Conservation (phyloP, 2,888 invertebrate species). For the Latrodectus hesperus region DNA sequence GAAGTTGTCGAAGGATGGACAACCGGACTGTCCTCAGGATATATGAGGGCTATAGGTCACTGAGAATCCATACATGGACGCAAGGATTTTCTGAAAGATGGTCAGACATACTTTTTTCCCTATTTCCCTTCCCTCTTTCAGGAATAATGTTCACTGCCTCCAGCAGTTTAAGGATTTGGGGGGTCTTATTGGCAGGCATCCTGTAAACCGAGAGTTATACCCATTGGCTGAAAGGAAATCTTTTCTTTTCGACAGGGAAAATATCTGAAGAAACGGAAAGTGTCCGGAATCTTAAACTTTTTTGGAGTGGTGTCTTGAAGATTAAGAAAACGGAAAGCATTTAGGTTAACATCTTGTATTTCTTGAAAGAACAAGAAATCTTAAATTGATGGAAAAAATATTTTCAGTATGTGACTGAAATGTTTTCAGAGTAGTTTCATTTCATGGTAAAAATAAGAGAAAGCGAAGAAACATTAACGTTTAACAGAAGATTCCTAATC, state of each 20-base stretch:
- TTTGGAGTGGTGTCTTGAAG: conserved; percentile 21
- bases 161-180: conserved; percentile 21
- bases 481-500: too few relatives aligned
- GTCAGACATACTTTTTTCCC: background rate
- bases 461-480: too few relatives aligned
- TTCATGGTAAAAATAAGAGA: too few relatives aligned
- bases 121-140: background rate
- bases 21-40: conserved; percentile 37
- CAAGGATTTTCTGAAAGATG: background rate
- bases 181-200: conserved; percentile 8
- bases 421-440: too few relatives aligned
- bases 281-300: conserved; percentile 48
- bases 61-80: conserved; percentile 9
- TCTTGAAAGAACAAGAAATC: conserved; percentile 8
- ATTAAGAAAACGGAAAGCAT: conserved; percentile 67
- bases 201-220: conserved; percentile 5
- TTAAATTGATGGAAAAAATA: conserved; percentile 2
- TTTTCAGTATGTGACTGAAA: too few relatives aligned
- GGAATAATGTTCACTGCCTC: background rate
- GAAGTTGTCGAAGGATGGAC: conserved; percentile 62
- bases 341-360: conserved; percentile 64
- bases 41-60: conserved; percentile 33
- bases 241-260: conserved; percentile 11
- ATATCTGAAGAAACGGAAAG: conserved; percentile 9
- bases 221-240: conserved; percentile 1